Evolutionary conservation across 2,888 invertebrate genomes (phyloP), one percentile per base, ranked within the genome.

Genomic region (Bhutanitis thaidina): DNA sequence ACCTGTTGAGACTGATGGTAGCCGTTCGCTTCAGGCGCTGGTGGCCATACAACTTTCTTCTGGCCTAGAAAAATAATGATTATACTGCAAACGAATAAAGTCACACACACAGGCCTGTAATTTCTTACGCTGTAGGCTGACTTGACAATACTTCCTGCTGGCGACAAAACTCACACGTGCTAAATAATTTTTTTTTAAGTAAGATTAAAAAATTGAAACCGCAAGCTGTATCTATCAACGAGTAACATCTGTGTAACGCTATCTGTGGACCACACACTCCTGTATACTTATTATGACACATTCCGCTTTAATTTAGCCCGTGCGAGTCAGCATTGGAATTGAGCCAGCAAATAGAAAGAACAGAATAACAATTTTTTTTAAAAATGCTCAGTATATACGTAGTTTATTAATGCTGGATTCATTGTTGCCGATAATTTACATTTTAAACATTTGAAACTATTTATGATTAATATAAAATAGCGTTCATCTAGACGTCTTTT

Each of bases 41-140:
- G 96, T 60, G 96, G 96, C 96, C 96, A 96, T 82, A 95, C 94
- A 71, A 96, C 95, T 87, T 95, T 93, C 90, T 95, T 96, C 68
- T 94, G 91, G 80, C 94, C 96, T 96, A 89, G 10, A 91, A 91
- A 61, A 47, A 16, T 27, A 27, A 20, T 20, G 20, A 20, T 3
- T 20, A 5, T 20, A 20, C 5, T 20, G 5, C 2, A 20, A 20
- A 20, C 5, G n/a, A 20, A 3, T 20, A 3, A 20, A 20, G 20
- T 20, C 5, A 3, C 20, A 20, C 20, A 20, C 20, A 20, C 5
- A 2, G 3, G 5, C 5, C 20, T 5, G 2, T 20, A 20, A 5
- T 20, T 20, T 20, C 5, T 3, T 3, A 20, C 2, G 20, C 20
- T 5, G 2, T 20, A 20, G n/a, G n/a, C n/a, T n/a, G n/a, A n/a